Evolutionary conservation across 2,113 vertebrate species (phyloP), one percentile per base, ranked within the genome.

Genomic region (Xyrauchen texanus): DNA sequence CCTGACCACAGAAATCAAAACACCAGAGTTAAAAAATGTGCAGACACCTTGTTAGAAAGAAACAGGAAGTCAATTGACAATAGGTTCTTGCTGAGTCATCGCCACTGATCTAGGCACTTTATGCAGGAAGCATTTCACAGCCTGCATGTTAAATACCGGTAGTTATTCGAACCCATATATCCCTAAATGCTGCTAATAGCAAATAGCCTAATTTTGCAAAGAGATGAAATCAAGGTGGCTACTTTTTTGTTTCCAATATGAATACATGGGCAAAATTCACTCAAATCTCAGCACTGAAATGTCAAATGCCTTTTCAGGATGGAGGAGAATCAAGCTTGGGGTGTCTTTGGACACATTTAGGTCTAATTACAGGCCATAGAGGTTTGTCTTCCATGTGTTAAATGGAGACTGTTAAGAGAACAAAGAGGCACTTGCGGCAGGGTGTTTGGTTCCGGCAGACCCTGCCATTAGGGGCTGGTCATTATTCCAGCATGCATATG

Each of bases 401-500:
- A 87, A 85, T 80, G 55, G 72, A 13, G 45, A 81, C n/a, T 45
- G 70, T 9, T 64, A 71, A 45, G 12, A 73, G 72, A 83, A 80
- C 53, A 57, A 45, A 76, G 62, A 51, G 21, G 13, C 49, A 11
- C 34, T 55, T 42, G 12, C 8, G 12, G 77, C 68, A 67, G 70
- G 83, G 84, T 77, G 21, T 65, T 78, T 68, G 62, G 74, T 63
- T 80, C 67, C 77, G 52, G 77, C 53, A 63, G 79, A 67, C 53
- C 85, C 73, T 74, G 79, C 75, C 79, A 88, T 90, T 88, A 85
- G 73, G 85, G 82, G 66, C 77, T 60, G 68, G 80, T 88, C 80
- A 86, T 90, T 88, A 86, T 84, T 87, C 81, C 83, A 83, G 83
- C 81, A 85, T 76, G 80, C 76, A 74, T 78, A 87, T 78, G 78